Evolutionary conservation across 2,113 vertebrate species (phyloP), one percentile per base, ranked within the genome.

Genomic region (Mirounga angustirostris): DNA sequence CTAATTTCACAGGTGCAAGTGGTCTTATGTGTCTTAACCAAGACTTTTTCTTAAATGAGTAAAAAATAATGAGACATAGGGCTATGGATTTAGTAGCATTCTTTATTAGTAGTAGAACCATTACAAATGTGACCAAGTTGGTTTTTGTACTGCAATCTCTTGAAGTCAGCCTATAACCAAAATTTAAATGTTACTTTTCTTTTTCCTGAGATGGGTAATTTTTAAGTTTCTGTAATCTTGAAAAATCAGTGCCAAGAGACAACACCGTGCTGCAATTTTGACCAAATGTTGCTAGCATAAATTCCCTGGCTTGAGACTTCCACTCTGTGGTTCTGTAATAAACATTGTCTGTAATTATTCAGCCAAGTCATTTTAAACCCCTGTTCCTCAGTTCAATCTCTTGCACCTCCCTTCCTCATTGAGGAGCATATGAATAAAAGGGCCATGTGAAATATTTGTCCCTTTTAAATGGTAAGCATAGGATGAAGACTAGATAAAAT

Each of bases 161-260:
- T 78, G 5, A 82, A 43, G 13, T 78, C 50, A 67, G 1, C 67
- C 28, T 54, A 61, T 21, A 11, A 59, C 33, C 83, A 33, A 28
- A 76, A 24, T 12, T 24, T 54, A n/a, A 40, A 12, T 67, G 9
- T 81, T 91, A 73, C 63, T 87, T 83, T 54, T 79, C 4, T 87
- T 80, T 52, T 16, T 21, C 50, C 50, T 79, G 50, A 83, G 71
- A 79, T 73, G 26, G 74, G 54, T 65, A 15, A 59, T 74, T 73
- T 96, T 80, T 40, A 63, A 93, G 63, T 89, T 85, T 83, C 46
- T 93, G 40, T 92, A 28, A 24, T 93, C 88, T 95, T 93, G 65
- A 92, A 82, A 97, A 95, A 33, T 90, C 61, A 58, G 1, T 94
- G 36, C 74, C 61, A 58, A 82, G 16, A 96, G 65, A 92, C 13